Evolutionary conservation across 2,888 invertebrate species (phyloP).

Genomic region (Sminthurinus aureus): DNA sequence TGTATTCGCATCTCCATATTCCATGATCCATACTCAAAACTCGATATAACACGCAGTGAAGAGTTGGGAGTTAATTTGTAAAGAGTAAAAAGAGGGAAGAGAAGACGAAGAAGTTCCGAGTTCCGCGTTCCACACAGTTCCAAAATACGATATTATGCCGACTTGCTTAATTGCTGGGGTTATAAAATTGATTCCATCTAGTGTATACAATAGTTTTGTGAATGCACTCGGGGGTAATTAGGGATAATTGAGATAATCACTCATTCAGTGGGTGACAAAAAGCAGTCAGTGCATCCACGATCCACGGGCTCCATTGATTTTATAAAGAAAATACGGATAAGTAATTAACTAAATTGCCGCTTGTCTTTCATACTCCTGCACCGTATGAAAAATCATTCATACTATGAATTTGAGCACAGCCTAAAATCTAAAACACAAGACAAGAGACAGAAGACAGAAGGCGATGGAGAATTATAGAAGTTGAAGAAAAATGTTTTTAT

Average conservation of each 20-base stretch:
- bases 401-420: background rate
- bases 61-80: too few species aligned
- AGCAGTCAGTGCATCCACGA: slow-evolving; percentile 29
- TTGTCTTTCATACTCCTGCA: background rate
- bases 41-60: too few species aligned
- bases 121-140: background rate
- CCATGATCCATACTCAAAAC: background rate
- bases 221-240: slow-evolving; percentile 44
- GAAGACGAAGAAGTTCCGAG: background rate
- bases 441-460: background rate
- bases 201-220: slow-evolving; percentile 19
- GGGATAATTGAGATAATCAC: slow-evolving; percentile 52
- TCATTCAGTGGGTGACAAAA: slow-evolving; percentile 50
- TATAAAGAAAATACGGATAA: slow-evolving; percentile 42
- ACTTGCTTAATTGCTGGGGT: slow-evolving; percentile 28
- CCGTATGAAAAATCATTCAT: slow-evolving; percentile 3
- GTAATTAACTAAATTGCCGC: slow-evolving; percentile 50
- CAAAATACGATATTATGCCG: background rate
- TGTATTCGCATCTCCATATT: background rate
- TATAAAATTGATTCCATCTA: slow-evolving; percentile 32
- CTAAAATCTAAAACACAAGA: background rate
- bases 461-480: background rate
- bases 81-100: background rate
- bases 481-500: background rate
- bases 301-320: slow-evolving; percentile 39